Base-by-base conservation (phyloP, 2,113 vertebrate genomes). In the Motacilla alba region DNA sequence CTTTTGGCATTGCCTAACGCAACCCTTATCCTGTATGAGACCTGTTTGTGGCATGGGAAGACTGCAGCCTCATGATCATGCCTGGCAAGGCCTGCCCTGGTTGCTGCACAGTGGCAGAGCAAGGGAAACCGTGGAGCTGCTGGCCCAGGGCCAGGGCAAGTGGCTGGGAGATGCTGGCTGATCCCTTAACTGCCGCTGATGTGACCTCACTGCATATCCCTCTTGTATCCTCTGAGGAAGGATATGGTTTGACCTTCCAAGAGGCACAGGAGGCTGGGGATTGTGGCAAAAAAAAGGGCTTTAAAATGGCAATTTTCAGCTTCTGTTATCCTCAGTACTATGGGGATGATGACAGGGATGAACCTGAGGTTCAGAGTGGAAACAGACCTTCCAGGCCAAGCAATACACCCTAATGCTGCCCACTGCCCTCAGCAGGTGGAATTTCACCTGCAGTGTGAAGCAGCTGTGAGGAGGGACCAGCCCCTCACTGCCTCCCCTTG, bases 11-110 rank as follows among this genome's bases (percentile, higher is more conserved):
- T 46, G 55, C 43, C 24, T 23, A 62, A 31, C 4, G 2, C 0
- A 11, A 8, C 24, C 16, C n/a, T 23, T 14, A 46, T 10, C n/a
- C 59, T 43, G 8, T 21, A 15, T 0, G 0, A 56, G 41, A 63
- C 27, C 24, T 82, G 0, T 62, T 2, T 60, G 66, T 1, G 4
- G 41, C n/a, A 72, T 5, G 24, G 53, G 13, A 76, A 33, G 37
- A 26, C 62, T 64, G 85, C 46, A 79, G 17, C 49, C 53, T 64
- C n/a, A 8, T 27, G 17, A 64, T 49, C 4, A 2, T 41, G 23
- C 30, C 31, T 3, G 3, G 3, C 17, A 41, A 52, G 7, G 37
- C 44, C 46, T 90, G 75, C 31, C 24, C 62, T 64, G 23, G 53
- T 8, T 85, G 47, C 56, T 93, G 63, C 28, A 44, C 1, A 11